Percentiles rank a stretch among this genome's conserved stretches.
Conservation (phyloP, 2,113 vertebrate species). For the Elanoides forficatus region DNA sequence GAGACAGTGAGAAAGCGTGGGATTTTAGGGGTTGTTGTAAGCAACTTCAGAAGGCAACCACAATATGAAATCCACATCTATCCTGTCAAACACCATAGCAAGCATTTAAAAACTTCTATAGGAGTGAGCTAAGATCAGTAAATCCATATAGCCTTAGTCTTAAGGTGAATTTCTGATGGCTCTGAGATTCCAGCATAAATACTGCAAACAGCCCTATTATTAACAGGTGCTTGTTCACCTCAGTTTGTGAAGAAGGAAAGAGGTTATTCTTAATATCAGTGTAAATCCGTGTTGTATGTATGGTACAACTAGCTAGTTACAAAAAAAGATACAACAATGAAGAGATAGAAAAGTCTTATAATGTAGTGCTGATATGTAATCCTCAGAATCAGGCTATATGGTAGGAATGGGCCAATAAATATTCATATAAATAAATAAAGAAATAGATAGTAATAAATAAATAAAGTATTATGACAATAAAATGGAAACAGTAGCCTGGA, state of each 20-base stretch:
- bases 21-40: neutral
- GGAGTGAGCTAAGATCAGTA: neutral
- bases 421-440: neutral
- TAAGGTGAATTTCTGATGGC: accelerated
- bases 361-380: neutral
- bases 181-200: neutral
- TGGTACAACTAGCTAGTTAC: neutral
- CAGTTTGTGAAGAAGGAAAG: neutral
- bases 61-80: neutral
- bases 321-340: neutral
- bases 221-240: neutral
- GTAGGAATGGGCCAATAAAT: neutral
- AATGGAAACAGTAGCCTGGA: neutral
- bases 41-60: neutral
- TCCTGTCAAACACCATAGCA: accelerated
- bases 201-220: neutral
- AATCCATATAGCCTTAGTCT: neutral
- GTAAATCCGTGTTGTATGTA: neutral
- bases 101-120: neutral
- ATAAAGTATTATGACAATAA: neutral
- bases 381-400: neutral
- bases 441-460: neutral
- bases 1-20: neutral
- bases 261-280: neutral
- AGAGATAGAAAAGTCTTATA: neutral